These are phyloP conservation scores for Neomorphus geoffroyi DNA, from an alignment of 2,797 vertebrate genomes.

Conservation along the genomic window DNA sequence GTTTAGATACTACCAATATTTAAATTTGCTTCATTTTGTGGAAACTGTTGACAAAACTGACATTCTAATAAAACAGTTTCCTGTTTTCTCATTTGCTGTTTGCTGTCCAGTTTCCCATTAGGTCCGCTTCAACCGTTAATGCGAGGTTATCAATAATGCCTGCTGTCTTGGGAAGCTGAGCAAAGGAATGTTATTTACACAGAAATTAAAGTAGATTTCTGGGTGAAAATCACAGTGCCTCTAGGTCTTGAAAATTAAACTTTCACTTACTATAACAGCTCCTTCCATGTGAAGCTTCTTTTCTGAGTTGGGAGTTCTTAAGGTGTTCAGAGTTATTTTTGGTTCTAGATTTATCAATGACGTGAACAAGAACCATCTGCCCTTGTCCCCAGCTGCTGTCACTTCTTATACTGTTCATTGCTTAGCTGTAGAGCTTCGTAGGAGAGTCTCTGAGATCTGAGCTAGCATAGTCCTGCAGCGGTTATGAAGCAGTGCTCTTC, in stretches of 20 bases:
- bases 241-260: neutral
- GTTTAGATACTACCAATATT: neutral
- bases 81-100: neutral
- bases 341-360: neutral
- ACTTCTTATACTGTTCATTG: neutral
- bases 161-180: neutral
- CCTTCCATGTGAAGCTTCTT: neutral
- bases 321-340: neutral
- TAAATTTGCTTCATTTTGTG: neutral
- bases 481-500: neutral
- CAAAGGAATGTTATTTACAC: neutral
- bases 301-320: neutral
- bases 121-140: neutral
- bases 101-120: neutral
- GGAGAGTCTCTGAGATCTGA: neutral
- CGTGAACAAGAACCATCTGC: neutral
- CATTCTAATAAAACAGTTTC: neutral
- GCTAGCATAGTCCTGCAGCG: neutral
- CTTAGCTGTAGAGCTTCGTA: neutral
- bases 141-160: neutral
- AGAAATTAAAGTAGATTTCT: neutral
- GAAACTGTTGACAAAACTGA: neutral
- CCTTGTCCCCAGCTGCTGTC: neutral
- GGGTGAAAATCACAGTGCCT: neutral
- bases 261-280: neutral